Conservation (phyloP, 2,113 vertebrate species). For the Mixornis gularis region DNA sequence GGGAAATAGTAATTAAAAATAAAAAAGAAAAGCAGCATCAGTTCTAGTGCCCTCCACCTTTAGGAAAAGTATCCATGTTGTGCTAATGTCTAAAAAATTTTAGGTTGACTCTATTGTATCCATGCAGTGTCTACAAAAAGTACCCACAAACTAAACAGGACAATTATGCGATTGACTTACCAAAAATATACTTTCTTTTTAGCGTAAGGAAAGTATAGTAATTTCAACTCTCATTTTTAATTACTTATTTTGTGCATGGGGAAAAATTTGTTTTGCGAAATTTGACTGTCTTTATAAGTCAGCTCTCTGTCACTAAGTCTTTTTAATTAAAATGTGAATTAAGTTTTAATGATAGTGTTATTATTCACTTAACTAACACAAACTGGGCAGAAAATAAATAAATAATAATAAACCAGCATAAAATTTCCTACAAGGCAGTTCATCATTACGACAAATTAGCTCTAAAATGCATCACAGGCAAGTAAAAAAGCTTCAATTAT, state of each 20-base stretch:
- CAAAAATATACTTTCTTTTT: neutral
- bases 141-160: neutral
- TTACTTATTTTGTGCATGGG: neutral
- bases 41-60: constrained; percentile 49
- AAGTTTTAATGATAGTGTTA: constrained; percentile 48
- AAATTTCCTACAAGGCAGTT: constrained; percentile 38
- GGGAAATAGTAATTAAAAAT: neutral
- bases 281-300: constrained; percentile 12
- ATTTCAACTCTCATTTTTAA: neutral
- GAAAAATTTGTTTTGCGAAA: constrained; percentile 15
- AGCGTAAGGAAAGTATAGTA: neutral
- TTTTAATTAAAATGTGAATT: constrained; percentile 57
- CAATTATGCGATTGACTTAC: neutral
- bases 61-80: constrained; percentile 23
- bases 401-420: neutral
- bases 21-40: neutral
- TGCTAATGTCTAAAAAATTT: constrained; percentile 33
- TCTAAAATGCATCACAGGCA: constrained; percentile 57
- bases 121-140: neutral
- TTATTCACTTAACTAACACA: constrained; percentile 43
- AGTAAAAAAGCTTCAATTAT: constrained; percentile 62
- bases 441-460: constrained; percentile 60
- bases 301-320: constrained; percentile 41
- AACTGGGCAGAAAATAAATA: constrained; percentile 8
- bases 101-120: constrained; percentile 12